Conservation (phyloP, 2,113 vertebrate genomes). For the Charadrius vociferus region DNA sequence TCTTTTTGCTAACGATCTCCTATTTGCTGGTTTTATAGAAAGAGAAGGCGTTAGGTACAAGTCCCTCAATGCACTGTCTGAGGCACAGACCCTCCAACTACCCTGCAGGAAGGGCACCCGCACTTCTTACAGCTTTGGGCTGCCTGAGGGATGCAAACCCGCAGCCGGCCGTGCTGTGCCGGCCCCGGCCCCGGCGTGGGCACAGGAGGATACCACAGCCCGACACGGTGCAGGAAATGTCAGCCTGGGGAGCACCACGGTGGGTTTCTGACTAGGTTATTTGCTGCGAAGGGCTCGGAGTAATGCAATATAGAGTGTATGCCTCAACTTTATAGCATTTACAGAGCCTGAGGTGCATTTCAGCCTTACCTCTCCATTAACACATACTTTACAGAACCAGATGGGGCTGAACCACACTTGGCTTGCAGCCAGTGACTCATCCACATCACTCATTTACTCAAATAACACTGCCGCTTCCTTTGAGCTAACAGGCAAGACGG, state of each 20-base stretch:
- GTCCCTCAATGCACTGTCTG: not conserved
- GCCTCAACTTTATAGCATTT: accelerated
- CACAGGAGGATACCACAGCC: not conserved
- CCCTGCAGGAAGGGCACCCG: not conserved
- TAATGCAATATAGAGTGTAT: accelerated
- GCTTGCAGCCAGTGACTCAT: not conserved
- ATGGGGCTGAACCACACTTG: not conserved
- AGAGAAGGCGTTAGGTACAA: not conserved
- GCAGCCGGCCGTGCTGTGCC: not conserved
- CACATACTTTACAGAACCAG: not conserved
- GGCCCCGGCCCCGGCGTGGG: not conserved
- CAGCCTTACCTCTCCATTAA: not conserved
- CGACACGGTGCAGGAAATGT: not conserved
- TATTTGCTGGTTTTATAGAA: not conserved
- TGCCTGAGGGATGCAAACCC: no score
- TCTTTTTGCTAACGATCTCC: not conserved
- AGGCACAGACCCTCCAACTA: not conserved
- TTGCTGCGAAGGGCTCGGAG: not conserved
- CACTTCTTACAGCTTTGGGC: not conserved
- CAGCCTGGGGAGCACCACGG: not conserved
- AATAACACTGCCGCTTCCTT: not conserved
- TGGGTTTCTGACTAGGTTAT: not conserved
- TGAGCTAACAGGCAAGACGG: not conserved
- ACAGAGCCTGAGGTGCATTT: not conserved
- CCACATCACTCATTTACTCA: not conserved